phyloP scores from a whole-genome alignment of 2,888 invertebrate species.

The Lepidochitona cinerea region DNA sequence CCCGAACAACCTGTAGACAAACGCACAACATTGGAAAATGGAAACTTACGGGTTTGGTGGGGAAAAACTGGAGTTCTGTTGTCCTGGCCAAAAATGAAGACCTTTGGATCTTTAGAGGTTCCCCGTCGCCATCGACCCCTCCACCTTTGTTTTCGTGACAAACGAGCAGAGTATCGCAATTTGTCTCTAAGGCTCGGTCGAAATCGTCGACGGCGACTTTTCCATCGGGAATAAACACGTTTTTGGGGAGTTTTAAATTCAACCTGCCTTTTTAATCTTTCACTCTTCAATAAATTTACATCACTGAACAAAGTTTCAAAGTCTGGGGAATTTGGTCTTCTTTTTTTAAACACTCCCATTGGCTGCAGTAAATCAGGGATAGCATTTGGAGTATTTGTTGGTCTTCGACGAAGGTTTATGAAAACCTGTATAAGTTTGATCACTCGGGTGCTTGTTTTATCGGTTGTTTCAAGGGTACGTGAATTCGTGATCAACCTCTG shows the following conservation, averaged over 20 bases:
- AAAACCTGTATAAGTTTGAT: background rate
- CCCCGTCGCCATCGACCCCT: background rate
- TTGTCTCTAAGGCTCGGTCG: background rate
- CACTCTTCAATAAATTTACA: background rate
- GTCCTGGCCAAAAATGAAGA: conserved; percentile 41
- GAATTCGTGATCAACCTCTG: background rate
- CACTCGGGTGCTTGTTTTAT: background rate
- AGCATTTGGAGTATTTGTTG: background rate
- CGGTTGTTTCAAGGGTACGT: background rate
- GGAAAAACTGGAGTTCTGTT: conserved; percentile 37
- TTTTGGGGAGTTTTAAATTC: background rate
- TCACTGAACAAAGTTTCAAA: background rate
- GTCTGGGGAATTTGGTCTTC: background rate
- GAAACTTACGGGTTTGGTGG: conserved; percentile 47
- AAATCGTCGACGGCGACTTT: background rate
- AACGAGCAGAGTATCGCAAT: too few species aligned
- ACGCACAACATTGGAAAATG: conserved; percentile 59
- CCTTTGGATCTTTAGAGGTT: background rate
- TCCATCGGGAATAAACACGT: background rate
- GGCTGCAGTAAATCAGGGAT: too few species aligned
- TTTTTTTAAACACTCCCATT: background rate
- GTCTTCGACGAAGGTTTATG: background rate
- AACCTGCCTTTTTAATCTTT: background rate
- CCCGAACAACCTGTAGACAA: conserved; percentile 64
- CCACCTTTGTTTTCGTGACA: background rate